Conservation (phyloP, 2,888 invertebrate genomes). For the Platycheirus albimanus region DNA sequence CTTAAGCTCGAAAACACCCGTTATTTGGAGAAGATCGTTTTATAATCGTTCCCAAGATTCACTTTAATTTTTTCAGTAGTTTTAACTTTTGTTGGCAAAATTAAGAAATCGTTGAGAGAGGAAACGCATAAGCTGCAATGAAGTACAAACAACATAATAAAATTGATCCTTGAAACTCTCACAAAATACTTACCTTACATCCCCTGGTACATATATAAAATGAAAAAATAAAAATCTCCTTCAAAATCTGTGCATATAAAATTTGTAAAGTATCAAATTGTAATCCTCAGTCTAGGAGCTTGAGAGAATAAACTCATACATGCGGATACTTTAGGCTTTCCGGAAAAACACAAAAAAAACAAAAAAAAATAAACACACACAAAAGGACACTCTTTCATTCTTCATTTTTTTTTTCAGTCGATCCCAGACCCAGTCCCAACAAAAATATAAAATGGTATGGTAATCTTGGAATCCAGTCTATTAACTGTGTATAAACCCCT, state of each 20-base stretch:
- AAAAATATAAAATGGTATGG: constrained; percentile 51
- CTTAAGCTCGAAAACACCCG: too few species aligned
- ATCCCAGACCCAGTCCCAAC: neutral
- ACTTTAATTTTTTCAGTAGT: too few species aligned
- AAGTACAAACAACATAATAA: neutral
- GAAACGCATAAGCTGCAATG: too few species aligned
- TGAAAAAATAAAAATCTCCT: neutral
- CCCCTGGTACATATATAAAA: too few species aligned
- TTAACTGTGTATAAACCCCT: constrained; percentile 12
- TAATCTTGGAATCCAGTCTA: constrained; percentile 48
- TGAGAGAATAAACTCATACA: constrained; percentile 1
- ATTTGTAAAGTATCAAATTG: constrained; percentile 10
- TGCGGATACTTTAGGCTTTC: neutral
- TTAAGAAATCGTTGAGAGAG: too few species aligned
- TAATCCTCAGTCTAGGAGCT: constrained; percentile 8
- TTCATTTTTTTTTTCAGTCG: too few species aligned
- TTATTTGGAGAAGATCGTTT: too few species aligned
- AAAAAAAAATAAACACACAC: neutral
- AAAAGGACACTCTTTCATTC: constrained; percentile 42
- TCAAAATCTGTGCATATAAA: neutral
- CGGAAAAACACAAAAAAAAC: neutral
- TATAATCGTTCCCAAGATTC: too few species aligned
- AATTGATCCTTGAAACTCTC: constrained; percentile 28
- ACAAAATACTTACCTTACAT: too few species aligned
- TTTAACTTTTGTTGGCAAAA: too few species aligned